Evolutionary conservation across 2,888 invertebrate genomes (phyloP), one percentile per base, ranked within the genome.

Genomic region (Heliconius erato): DNA sequence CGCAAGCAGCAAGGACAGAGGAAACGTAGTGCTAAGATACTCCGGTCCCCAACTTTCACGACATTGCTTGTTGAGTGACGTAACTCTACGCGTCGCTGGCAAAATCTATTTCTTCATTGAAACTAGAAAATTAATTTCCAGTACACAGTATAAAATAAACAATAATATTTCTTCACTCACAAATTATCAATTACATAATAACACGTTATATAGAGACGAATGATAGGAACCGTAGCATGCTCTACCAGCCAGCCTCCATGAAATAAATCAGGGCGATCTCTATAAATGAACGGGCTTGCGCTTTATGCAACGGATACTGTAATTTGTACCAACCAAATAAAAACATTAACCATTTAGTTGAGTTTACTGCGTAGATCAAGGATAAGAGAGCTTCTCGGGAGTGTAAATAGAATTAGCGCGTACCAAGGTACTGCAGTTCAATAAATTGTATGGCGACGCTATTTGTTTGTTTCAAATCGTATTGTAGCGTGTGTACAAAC

Each of bases 231-330:
- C 86, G 86, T 76, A 71, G 78, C 65, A 68, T 28, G 68, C 49
- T n/a, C 49, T 26, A 44, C 63, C 54, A 69, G 77, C 83, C 76
- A 82, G 82, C 78, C 89, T 88, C 72, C 87, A 91, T 88, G 89
- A 90, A 91, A 90, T 95, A 94, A 95, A 96, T 95, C 95, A 94
- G 95, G 86, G 92, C 94, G 93, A 83, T 49, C 87, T 85, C 85
- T 90, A 92, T 92, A 92, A 91, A 89, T 88, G 89, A 89, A 91
- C 87, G 90, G 89, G 90, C 88, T 89, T 92, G 92, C 91, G 94
- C 94, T 92, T 94, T 89, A 89, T 89, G 87, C 91, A 89, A 87
- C 90, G 92, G 92, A 94, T 94, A 93, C 89, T 89, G 91, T 90
- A 92, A 93, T 93, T 92, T 89, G 89, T 88, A 84, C 85, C 78